Percentiles rank a stretch among this genome's conserved stretches.
These are phyloP conservation scores for Eledona agricola DNA, from an alignment of 2,888 invertebrate species.

Conservation along the genomic window DNA sequence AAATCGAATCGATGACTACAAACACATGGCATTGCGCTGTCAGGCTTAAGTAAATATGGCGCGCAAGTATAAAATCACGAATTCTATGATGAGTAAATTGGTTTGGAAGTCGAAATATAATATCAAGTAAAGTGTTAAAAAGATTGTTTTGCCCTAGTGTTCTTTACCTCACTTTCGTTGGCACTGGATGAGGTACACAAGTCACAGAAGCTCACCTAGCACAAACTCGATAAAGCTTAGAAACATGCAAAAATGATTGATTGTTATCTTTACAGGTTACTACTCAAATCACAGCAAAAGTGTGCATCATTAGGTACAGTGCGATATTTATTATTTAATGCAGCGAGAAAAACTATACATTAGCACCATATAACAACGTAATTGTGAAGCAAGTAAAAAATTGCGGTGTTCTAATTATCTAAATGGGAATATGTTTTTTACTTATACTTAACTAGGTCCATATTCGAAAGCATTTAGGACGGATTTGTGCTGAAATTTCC, in stretches of 20 bases:
- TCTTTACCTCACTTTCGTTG: constrained; percentile 28
- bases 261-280: constrained; percentile 37
- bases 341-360: constrained; percentile 13
- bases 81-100: constrained; percentile 20
- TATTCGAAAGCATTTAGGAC: constrained; percentile 39
- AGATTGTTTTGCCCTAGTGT: constrained; percentile 11
- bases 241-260: constrained; percentile 49
- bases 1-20: constrained; percentile 12
- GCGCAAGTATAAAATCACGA: constrained; percentile 22
- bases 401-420: constrained; percentile 14
- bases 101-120: constrained; percentile 31
- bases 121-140: too few species aligned
- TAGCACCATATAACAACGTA: constrained; percentile 29
- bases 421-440: constrained; percentile 3
- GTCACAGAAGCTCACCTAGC: constrained; percentile 22
- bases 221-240: constrained; percentile 37
- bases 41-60: constrained; percentile 31
- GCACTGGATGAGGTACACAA: constrained; percentile 29
- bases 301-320: constrained; percentile 49
- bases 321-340: constrained; percentile 10
- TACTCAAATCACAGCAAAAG: constrained; percentile 51
- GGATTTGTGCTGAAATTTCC: constrained; percentile 40
- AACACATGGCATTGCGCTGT: constrained; percentile 6
- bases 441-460: constrained; percentile 19
- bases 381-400: constrained; percentile 17